Evolutionary conservation across 2,888 invertebrate genomes (phyloP).

Genomic region (Scaptodrosophila latifasciaeformis): DNA sequence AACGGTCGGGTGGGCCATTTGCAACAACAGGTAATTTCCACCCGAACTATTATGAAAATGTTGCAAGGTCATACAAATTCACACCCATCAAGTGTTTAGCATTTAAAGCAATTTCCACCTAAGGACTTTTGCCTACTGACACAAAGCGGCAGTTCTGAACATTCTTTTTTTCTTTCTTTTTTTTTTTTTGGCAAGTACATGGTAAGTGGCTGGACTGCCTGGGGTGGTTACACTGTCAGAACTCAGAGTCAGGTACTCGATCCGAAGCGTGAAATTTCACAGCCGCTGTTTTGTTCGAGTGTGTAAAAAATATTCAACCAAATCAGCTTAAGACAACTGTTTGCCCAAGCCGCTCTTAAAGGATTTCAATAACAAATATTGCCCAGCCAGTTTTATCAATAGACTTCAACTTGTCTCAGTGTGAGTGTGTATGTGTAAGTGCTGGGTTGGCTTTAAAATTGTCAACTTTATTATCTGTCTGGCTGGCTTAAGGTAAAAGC

Average conservation of each 20-base stretch:
- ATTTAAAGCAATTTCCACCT: constrained; percentile 24
- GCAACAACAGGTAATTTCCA: too few species aligned
- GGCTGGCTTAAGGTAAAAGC: constrained; percentile 22
- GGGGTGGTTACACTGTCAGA: not conserved
- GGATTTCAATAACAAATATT: too few species aligned
- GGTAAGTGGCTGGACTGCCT: constrained; percentile 13
- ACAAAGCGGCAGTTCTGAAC: too few species aligned
- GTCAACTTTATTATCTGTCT: constrained; percentile 48
- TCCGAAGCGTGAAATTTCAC: constrained; percentile 58
- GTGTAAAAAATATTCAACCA: constrained; percentile 14
- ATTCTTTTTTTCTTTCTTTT: too few species aligned
- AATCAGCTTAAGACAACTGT: constrained; percentile 23
- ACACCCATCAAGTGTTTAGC: constrained; percentile 2
- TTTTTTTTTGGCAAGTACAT: constrained; percentile 39
- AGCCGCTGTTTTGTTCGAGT: constrained; percentile 47
- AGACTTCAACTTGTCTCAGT: too few species aligned
- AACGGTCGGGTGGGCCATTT: too few species aligned
- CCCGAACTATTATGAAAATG: too few species aligned
- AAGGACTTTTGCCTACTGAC: too few species aligned
- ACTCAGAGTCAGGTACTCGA: not conserved
- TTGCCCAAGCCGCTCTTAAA: constrained; percentile 2
- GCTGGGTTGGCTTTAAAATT: constrained; percentile 36
- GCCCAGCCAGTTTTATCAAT: too few species aligned
- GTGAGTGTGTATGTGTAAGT: constrained; percentile 11
- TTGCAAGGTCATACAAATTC: not conserved